Base-by-base conservation (phyloP, 2,113 vertebrate species). In the Pelodiscus sinensis region DNA sequence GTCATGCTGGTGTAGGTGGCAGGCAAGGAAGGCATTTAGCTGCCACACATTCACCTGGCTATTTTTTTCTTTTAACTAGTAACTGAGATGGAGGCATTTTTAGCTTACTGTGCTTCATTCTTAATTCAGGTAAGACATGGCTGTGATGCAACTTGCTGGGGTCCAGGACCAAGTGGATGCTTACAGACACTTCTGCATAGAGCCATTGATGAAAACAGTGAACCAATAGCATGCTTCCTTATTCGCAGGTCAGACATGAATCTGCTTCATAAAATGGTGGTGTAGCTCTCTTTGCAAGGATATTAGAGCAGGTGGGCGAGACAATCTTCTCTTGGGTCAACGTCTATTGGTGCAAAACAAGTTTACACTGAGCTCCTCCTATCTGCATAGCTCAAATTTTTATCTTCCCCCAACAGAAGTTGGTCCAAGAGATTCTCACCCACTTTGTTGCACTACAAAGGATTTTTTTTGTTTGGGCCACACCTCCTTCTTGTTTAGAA, bases 141-240 rank as follows among this genome's bases (percentile, higher is more conserved):
- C 77, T 99, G 99, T 92, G 99, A 99, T 93, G 98, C 99, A 3
- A 99, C 99, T 0, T 99, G 98, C 73, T 99, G 99, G 99, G 99
- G 98, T 38, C 82, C 98, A 3, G 99, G 99, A 22, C 99, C 99
- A 2, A 98, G 98, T 25, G 99, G 99, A 79, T 99, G 99, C 96
- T 98, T 98, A 57, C 99, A 99, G 97, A 99, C 98, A 1, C 98
- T 99, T 73, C 97, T 99, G 65, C 99, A 99, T 79, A 97, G 99
- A 97, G 99, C 99, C 84, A 98, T 99, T 25, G 99, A 99, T 88
- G 99, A 99, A 92, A 99, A 99, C 96, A 99, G 98, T 12, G 99
- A 99, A 91, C 96, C 98, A 81, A 98, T 98, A 1, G 98, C 99
- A 18, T 99, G 99, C 97, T 99, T 99, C 95, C 99, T 99, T 81